phyloP scores from a whole-genome alignment of 1,140 invertebrate species.

The Drosophila nannoptera region DNA sequence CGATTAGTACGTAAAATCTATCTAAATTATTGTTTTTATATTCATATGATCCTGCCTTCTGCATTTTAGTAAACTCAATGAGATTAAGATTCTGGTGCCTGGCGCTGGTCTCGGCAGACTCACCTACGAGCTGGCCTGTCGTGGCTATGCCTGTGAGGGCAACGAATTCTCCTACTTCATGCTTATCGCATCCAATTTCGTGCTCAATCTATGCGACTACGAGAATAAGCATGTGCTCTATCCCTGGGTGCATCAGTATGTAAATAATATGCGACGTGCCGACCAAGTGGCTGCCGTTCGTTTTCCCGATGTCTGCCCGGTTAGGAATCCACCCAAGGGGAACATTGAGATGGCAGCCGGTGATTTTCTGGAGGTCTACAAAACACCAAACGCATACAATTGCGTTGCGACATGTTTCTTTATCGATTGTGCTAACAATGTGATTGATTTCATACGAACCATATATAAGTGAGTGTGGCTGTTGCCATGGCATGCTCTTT shows the following conservation, averaged over 20 bases:
- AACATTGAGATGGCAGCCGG: constrained; percentile 97
- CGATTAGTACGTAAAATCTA: constrained; percentile 57
- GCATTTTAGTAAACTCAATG: constrained; percentile 78
- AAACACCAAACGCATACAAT: constrained; percentile 88
- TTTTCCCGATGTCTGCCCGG: constrained; percentile 96
- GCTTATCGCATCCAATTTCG: constrained; percentile 97
- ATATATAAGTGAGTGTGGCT: constrained; percentile 84
- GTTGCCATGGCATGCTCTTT: not conserved
- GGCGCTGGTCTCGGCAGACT: constrained; percentile 96
- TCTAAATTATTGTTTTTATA: constrained; percentile 9
- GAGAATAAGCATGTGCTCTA: constrained; percentile 81
- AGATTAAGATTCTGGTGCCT: constrained; percentile 92
- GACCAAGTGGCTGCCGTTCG: constrained; percentile 88
- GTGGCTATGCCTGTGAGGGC: constrained; percentile 95
- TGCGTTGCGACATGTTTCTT: constrained; percentile 98
- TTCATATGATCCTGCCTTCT: not conserved
- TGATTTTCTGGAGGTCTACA: constrained; percentile 93
- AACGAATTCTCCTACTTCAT: constrained; percentile 99
- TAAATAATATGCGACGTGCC: constrained; percentile 90
- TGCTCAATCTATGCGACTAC: constrained; percentile 89
- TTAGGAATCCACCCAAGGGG: constrained; percentile 81
- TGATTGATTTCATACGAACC: constrained; percentile 95
- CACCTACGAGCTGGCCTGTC: constrained; percentile 93
- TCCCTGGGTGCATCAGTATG: constrained; percentile 96
- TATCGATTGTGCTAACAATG: constrained; percentile 98